These are phyloP conservation scores for Gallinago stenura DNA, from an alignment of 2,797 vertebrate genomes.

Conservation along the genomic window DNA sequence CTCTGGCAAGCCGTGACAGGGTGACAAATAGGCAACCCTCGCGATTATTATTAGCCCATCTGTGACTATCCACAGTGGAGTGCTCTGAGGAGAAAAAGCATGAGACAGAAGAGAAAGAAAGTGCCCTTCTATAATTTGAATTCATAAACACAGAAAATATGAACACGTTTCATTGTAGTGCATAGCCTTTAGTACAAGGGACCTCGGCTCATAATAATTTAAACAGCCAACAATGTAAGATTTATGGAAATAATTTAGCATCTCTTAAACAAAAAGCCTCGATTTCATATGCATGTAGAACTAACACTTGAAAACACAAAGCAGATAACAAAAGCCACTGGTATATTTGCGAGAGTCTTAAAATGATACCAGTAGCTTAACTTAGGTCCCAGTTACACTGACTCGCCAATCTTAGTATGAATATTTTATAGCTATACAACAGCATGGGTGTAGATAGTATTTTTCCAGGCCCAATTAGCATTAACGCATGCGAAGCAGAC, in stretches of 20 bases:
- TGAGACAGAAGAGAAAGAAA: slow-evolving; percentile 23
- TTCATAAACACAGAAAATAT: slow-evolving; percentile 52
- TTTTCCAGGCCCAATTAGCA: slow-evolving; percentile 26
- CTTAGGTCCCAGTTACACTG: background rate
- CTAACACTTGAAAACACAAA: slow-evolving; percentile 9
- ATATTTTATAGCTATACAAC: slow-evolving; percentile 22
- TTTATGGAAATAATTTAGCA: slow-evolving; percentile 60
- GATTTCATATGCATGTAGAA: slow-evolving; percentile 1
- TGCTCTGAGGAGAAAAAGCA: slow-evolving; percentile 38
- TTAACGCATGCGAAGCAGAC: background rate
- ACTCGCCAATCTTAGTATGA: background rate
- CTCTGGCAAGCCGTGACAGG: slow-evolving; percentile 18
- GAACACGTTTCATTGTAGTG: background rate
- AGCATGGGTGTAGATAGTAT: background rate
- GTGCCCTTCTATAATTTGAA: slow-evolving; percentile 44
- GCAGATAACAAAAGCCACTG: background rate
- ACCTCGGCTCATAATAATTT: slow-evolving; percentile 51
- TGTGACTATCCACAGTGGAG: slow-evolving; percentile 27
- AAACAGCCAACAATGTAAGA: slow-evolving; percentile 13
- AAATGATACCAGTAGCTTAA: background rate
- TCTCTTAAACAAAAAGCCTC: slow-evolving; percentile 53
- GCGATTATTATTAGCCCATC: slow-evolving; percentile 32
- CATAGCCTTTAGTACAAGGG: slow-evolving; percentile 16
- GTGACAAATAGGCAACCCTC: slow-evolving; percentile 41
- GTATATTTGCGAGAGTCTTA: background rate